phyloP scores from a whole-genome alignment of 2,113 vertebrate species.

The Platycercus adscitus region DNA sequence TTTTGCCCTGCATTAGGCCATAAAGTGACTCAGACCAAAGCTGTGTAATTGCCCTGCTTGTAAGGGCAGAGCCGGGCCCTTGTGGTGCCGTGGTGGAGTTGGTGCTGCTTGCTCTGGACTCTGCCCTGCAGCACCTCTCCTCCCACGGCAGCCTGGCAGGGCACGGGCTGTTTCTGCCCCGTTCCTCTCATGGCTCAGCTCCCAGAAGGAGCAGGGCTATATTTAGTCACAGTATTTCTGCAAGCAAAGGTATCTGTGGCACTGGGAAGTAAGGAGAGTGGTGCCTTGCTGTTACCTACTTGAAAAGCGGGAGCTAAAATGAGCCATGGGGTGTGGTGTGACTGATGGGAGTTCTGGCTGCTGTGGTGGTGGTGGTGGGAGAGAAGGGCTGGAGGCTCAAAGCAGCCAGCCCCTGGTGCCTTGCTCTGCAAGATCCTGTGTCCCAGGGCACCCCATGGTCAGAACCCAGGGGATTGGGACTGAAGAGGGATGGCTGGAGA shows the following conservation, averaged over 20 bases:
- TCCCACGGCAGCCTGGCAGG: accelerated
- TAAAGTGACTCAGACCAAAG: not conserved
- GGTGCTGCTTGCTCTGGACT: accelerated
- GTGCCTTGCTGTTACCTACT: accelerated
- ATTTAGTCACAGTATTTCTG: not conserved
- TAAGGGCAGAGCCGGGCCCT: not conserved
- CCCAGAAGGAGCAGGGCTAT: not conserved
- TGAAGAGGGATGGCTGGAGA: not conserved
- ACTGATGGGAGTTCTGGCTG: not conserved
- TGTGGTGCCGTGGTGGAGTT: accelerated
- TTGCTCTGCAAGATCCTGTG: accelerated
- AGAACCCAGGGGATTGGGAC: not conserved
- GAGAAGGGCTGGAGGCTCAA: not conserved
- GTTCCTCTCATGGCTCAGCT: not conserved
- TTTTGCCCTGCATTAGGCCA: not conserved
- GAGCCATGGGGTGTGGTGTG: not conserved
- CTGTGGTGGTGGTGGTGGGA: not conserved
- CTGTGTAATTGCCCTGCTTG: accelerated
- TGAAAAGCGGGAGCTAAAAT: not conserved
- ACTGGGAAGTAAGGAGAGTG: not conserved
- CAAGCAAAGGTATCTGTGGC: not conserved
- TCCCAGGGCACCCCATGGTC: not conserved
- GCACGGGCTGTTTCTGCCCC: not conserved
- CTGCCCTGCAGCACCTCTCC: not conserved
- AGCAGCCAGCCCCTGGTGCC: not conserved